Conservation (phyloP, 2,113 vertebrate genomes). For the crab-eating macaque (Macaca fascicularis) region T2T-MFA8v1.1 NC_088381.1:131355501-131356000, state of each 20-base stretch:
- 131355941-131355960: constrained; percentile 58
- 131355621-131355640: constrained; percentile 23
- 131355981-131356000: constrained; percentile 65
- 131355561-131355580: constrained; percentile 28
- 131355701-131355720: constrained; percentile 59
- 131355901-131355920: constrained; percentile 66
- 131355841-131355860: constrained; percentile 67
- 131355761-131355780: constrained; percentile 59
- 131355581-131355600: constrained; percentile 21
- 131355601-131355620: constrained; percentile 13
- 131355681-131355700: constrained; percentile 41
- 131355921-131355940: constrained; percentile 61
- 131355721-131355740: constrained; percentile 70
- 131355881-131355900: constrained; percentile 70
- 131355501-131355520: constrained; percentile 64
- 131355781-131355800: constrained; percentile 52
- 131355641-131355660: constrained; percentile 26
- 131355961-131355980: constrained; percentile 54
- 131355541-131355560: constrained; percentile 40
- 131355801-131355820: constrained; percentile 61
- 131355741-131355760: constrained; percentile 62
- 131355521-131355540: constrained; percentile 56
- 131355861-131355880: constrained; percentile 66
- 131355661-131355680: constrained; percentile 35
- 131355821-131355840: constrained; percentile 72